A percentile compares a stretch with the other conserved stretches of the same genome.
Conservation (phyloP, 37 sponge, comb jelly and placozoan species). For the Tethya wilhelma region DNA sequence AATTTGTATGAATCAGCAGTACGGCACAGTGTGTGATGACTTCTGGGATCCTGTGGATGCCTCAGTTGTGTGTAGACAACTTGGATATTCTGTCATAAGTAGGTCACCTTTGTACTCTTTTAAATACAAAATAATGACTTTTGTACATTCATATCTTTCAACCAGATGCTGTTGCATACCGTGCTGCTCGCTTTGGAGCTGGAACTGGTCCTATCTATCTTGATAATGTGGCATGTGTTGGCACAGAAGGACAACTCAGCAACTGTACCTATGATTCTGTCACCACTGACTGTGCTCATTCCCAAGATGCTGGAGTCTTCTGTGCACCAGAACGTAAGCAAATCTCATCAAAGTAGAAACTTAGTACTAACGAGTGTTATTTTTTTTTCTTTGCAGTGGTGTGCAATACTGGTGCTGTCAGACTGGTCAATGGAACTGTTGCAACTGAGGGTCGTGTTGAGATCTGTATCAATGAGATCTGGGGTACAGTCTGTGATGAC, state of each 20-base stretch:
- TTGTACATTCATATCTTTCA: too few relatives aligned
- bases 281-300: constrained; percentile 10
- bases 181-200: background rate
- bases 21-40: constrained; percentile 21
- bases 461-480: constrained; percentile 10
- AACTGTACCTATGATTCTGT: background rate
- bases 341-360: background rate
- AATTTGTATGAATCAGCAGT: background rate
- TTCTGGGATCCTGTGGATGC: background rate
- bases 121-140: too few relatives aligned
- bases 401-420: background rate
- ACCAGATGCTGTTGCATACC: constrained; percentile 2
- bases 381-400: background rate
- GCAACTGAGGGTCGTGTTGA: constrained; percentile 20
- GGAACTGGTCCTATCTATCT: constrained; percentile 18
- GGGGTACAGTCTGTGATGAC: constrained; percentile 47
- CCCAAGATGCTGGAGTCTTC: constrained; percentile 22
- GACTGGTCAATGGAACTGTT: constrained; percentile 16
- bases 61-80: constrained; percentile 3
- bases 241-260: constrained; percentile 12
- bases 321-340: constrained; percentile 7
- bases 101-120: background rate
- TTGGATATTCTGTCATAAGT: constrained; percentile 3
- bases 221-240: constrained; percentile 17
- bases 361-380: background rate